phyloP scores from a whole-genome alignment of 2,888 invertebrate species.

The Pristionchus japonicus region DNA sequence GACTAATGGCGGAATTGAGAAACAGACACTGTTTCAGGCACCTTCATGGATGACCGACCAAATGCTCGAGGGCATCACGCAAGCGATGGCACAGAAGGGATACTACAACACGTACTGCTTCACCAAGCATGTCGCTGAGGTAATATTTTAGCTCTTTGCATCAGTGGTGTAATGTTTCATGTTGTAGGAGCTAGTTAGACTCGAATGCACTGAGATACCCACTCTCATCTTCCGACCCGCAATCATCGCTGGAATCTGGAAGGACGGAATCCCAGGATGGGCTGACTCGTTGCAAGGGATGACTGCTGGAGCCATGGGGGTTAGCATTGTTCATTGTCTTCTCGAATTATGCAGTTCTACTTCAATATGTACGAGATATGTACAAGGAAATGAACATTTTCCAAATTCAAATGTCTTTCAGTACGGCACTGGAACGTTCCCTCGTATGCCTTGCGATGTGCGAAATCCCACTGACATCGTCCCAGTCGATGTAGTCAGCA shows the following conservation, averaged over 20 bases:
- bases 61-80: slow-evolving; percentile 77
- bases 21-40: slow-evolving; percentile 45
- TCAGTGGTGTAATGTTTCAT: not conserved
- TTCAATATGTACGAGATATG: too few species aligned
- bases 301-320: slow-evolving; percentile 77
- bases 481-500: slow-evolving; percentile 92
- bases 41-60: slow-evolving; percentile 79
- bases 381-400: not conserved
- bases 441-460: slow-evolving; percentile 78
- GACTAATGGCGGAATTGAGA: too few species aligned
- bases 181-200: slow-evolving; percentile 78
- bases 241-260: slow-evolving; percentile 86
- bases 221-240: slow-evolving; percentile 87
- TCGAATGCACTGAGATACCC: slow-evolving; percentile 84
- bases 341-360: too few species aligned
- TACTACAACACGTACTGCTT: slow-evolving; percentile 93
- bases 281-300: slow-evolving; percentile 95
- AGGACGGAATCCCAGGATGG: slow-evolving; percentile 85
- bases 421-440: not conserved
- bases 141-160: too few species aligned
- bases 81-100: slow-evolving; percentile 79
- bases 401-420: not conserved
- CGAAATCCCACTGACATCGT: slow-evolving; percentile 87
- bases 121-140: slow-evolving; percentile 89
- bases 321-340: too few species aligned